These are phyloP conservation scores for Astyanax mexicanus DNA, from an alignment of 2,797 vertebrate genomes.

Conservation along the genomic window DNA sequence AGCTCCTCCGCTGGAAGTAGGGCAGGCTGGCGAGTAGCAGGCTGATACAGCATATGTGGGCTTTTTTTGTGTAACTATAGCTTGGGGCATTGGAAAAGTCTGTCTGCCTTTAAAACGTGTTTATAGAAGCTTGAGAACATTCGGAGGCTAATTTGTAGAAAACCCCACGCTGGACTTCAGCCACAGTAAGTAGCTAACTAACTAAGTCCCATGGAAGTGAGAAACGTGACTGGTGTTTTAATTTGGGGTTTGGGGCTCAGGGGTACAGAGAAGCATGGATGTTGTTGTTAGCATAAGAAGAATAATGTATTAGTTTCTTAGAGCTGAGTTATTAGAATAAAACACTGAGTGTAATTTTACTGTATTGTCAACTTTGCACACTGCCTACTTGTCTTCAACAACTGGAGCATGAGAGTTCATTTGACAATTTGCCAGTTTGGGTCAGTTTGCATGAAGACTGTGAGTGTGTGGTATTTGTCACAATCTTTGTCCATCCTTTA, in stretches of 20 bases:
- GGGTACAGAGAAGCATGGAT: no score
- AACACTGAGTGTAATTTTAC: neutral
- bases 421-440: constrained; percentile 43
- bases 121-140: neutral
- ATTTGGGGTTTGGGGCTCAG: neutral
- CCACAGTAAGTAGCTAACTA: neutral
- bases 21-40: no score
- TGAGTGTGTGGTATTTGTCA: constrained; percentile 7
- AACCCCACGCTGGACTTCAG: neutral
- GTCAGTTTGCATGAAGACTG: neutral
- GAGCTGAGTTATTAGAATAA: neutral
- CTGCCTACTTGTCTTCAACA: constrained; percentile 55
- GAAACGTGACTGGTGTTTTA: neutral
- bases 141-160: neutral
- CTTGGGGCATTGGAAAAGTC: no score
- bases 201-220: neutral
- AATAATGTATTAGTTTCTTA: no score
- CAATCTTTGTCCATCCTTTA: neutral
- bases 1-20: neutral
- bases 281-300: no score
- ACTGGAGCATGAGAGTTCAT: constrained; percentile 60
- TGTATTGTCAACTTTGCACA: neutral
- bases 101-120: no score
- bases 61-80: neutral
- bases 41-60: neutral